Percentiles rank a stretch among this genome's conserved stretches.
Evolutionary conservation across 2,113 vertebrate genomes (phyloP).

Genomic region (Poeciliopsis retropinna): DNA sequence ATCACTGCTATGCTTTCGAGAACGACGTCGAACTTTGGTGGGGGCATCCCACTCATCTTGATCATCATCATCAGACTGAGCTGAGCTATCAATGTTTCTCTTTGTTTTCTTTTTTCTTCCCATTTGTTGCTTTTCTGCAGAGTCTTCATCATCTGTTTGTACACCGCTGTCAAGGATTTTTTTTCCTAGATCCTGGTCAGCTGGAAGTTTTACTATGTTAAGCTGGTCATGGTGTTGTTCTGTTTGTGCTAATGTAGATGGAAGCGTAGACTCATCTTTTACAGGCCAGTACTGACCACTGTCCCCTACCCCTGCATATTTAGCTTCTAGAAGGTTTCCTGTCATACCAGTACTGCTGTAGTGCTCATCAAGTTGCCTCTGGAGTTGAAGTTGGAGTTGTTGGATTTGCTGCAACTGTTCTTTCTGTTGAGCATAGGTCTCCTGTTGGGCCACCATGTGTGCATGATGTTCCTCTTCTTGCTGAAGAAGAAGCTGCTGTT

Average conservation of each 20-base stretch:
- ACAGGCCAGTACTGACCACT: conserved; percentile 90
- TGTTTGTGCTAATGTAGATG: conserved; percentile 76
- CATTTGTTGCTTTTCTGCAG: conserved; percentile 84
- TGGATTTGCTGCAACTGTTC: conserved; percentile 95
- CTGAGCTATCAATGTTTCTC: conserved; percentile 91
- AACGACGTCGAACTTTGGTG: conserved; percentile 86
- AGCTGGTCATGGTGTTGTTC: conserved; percentile 85
- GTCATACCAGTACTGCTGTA: conserved; percentile 72
- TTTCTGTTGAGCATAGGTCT: conserved; percentile 93
- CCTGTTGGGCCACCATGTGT: conserved; percentile 95
- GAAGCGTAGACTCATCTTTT: conserved; percentile 84
- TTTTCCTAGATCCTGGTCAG: conserved; percentile 84
- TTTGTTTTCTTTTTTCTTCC: conserved; percentile 87
- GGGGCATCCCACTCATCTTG: conserved; percentile 96
- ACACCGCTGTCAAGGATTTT: conserved; percentile 93
- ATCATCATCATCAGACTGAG: conserved; percentile 96
- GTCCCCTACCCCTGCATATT: conserved; percentile 86
- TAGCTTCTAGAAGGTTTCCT: conserved; percentile 88
- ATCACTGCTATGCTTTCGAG: conserved; percentile 87
- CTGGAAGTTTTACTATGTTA: conserved; percentile 83
- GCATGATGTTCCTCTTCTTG: conserved; percentile 97
- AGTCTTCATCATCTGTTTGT: conserved; percentile 97
- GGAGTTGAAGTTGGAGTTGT: conserved; percentile 94
- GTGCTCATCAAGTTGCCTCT: conserved; percentile 94
- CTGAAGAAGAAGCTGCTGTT: conserved; percentile 94